Base-by-base conservation (phyloP, 2,113 vertebrate species). In the Cathartes aura region DNA sequence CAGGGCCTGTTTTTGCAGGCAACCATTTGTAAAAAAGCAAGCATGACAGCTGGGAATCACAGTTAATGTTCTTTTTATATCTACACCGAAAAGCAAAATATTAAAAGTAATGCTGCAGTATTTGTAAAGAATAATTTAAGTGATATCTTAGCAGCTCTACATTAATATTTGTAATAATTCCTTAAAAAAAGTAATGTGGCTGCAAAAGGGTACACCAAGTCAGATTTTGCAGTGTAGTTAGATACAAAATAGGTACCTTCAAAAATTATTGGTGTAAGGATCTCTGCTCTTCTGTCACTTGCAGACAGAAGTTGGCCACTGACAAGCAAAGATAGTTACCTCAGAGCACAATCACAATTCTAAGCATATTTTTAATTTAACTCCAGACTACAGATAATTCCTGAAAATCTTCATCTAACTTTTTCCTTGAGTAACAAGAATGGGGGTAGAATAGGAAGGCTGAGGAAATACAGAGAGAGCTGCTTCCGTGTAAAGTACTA, bases 1-100 rank as follows among this genome's bases (percentile, higher is more conserved):
- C 92, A 93, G n/a, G 76, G 64, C 42, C 81, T 91, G 89, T 23
- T 89, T 95, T 95, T 96, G 72, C 72, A 93, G 91, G 89, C 93
- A 93, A 15, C 30, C 78, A 15, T 82, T 93, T 86, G 88, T 91
- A 38, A 90, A 80, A 86, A 88, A 76, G 40, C 40, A 62, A 72
- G 73, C 26, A 30, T 32, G 85, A 82, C 85, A 93, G 88, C 85
- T 92, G 73, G 52, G 56, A 95, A 93, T 85, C 73, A 22, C 12
- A 52, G 50, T 63, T 67, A 50, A 40, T 42, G 15, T 50, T 50
- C 40, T 34, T 89, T 71, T 59, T 50, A 59, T 38, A 55, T 8
- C 19, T 30, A 48, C 11, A 27, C 26, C 60, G 81, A 63, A 59
- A 81, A 89, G 47, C 42, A 71, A 72, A 93, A 52, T 67, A 76